Base-by-base conservation (phyloP, 2,888 invertebrate genomes). In the Allygus modestus region DNA sequence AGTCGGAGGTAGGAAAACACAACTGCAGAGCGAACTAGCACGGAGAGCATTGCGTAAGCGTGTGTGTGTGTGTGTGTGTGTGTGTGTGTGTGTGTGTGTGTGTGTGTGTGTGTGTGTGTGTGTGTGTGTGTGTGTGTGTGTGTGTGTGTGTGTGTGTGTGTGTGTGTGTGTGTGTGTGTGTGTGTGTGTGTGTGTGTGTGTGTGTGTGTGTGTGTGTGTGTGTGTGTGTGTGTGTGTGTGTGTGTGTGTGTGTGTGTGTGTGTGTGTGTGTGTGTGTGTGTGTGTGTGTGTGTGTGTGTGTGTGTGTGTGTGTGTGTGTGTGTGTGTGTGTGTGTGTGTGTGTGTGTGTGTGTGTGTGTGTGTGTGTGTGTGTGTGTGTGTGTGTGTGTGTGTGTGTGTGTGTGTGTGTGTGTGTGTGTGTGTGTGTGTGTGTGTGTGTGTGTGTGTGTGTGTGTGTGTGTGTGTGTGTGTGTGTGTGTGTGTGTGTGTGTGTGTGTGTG, bases 111-210 rank as follows among this genome's bases (percentile, higher is more conserved):
- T 79, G 79, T 54, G 79, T 79, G 79, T 79, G 79, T 54, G 79
- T 79, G 79, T 79, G 79, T 54, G 79, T 54, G 79, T 79, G 79
- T 54, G 79, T 79, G 79, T 79, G 79, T 79, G 79, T 79, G 79
- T 79, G 79, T 79, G 79, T 79, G 79, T 79, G 79, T 79, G 79
- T 79, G 79, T 79, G 79, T 79, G 79, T 79, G 79, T 79, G 79
- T 51, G 79, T 79, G 79, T 51, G 79, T 79, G 79, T 79, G 79
- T 79, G 79, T 79, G 79, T 54, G 79, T 54, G 79, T 51, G 79
- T 28, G 79, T 51, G 79, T 28, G 79, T 79, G 79, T 28, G 79
- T 79, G 79, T 79, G 79, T 51, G 79, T 79, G 79, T 79, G 79
- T 51, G 79, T 79, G 79, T 79, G 79, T 51, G 79, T 79, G 79